These are phyloP conservation scores for Rhinatrema bivittatum DNA, from an alignment of 2,797 vertebrate genomes.

Conservation along the genomic window DNA sequence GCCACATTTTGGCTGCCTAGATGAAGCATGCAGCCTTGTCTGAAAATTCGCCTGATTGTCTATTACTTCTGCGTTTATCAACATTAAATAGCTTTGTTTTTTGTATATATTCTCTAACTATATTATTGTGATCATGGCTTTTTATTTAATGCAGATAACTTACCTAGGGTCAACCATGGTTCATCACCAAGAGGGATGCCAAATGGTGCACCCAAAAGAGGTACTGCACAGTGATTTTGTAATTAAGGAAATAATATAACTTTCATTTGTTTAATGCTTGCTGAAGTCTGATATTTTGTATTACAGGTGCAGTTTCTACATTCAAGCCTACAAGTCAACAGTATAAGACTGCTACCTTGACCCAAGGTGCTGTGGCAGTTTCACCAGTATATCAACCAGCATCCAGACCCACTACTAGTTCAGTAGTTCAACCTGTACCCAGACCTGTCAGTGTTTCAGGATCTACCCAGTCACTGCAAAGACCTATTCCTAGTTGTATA, in stretches of 20 bases:
- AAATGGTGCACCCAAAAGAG: slow-evolving; percentile 63
- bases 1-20: too few species aligned
- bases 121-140: too few species aligned
- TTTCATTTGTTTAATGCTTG: background rate
- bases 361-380: slow-evolving; percentile 35
- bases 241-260: slow-evolving; percentile 19
- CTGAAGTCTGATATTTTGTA: slow-evolving; percentile 21
- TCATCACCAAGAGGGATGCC: slow-evolving; percentile 55
- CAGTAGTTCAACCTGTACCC: slow-evolving; percentile 49
- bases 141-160: slow-evolving; percentile 67
- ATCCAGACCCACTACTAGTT: slow-evolving; percentile 39
- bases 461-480: slow-evolving; percentile 30
- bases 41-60: too few species aligned
- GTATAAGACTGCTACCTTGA: slow-evolving; percentile 40
- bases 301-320: slow-evolving; percentile 46
- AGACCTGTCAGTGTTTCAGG: slow-evolving; percentile 43
- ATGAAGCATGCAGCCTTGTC: too few species aligned
- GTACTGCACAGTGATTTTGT: slow-evolving; percentile 50
- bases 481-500: slow-evolving; percentile 37
- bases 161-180: slow-evolving; percentile 58
- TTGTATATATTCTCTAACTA: too few species aligned
- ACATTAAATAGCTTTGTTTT: too few species aligned
- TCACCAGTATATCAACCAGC: slow-evolving; percentile 47
- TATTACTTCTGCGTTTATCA: too few species aligned
- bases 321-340: slow-evolving; percentile 54